Percentiles rank a stretch among this genome's conserved stretches.
Conservation (phyloP, 2,113 vertebrate genomes). For the Carettochelys insculpta region DNA sequence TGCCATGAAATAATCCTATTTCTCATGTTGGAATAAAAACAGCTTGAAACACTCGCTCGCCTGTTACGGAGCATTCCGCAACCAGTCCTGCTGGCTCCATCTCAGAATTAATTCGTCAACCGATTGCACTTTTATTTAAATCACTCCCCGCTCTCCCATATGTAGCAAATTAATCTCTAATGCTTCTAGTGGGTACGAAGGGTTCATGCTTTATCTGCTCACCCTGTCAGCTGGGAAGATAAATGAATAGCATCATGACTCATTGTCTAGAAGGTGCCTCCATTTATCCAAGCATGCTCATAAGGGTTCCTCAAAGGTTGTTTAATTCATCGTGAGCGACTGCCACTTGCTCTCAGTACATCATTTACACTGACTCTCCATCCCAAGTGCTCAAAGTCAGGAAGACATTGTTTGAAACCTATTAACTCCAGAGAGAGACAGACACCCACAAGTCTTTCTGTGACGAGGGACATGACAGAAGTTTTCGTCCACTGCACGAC, state of each 20-base stretch:
- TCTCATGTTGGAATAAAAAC: neutral
- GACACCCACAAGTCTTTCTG: neutral
- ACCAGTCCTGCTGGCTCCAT: neutral
- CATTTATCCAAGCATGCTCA: neutral
- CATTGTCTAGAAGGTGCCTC: neutral
- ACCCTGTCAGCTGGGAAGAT: constrained; percentile 26
- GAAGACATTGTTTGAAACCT: neutral
- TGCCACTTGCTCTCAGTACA: neutral
- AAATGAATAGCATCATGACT: constrained; percentile 13
- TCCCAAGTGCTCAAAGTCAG: neutral
- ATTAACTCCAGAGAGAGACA: neutral
- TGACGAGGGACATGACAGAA: neutral
- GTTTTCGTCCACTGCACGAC: neutral
- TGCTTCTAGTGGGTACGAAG: constrained; percentile 22
- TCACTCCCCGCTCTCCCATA: neutral
- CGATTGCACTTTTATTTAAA: neutral
- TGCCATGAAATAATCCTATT: neutral
- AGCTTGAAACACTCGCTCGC: neutral
- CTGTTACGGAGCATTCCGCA: neutral
- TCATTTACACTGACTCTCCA: neutral
- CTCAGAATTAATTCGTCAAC: neutral
- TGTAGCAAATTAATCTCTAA: neutral
- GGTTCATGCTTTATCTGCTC: constrained; percentile 23
- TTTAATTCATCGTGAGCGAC: neutral
- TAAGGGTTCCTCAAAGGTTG: neutral